Evolutionary conservation across 1,140 invertebrate genomes (phyloP).

Genomic region (Conus betulinus): DNA sequence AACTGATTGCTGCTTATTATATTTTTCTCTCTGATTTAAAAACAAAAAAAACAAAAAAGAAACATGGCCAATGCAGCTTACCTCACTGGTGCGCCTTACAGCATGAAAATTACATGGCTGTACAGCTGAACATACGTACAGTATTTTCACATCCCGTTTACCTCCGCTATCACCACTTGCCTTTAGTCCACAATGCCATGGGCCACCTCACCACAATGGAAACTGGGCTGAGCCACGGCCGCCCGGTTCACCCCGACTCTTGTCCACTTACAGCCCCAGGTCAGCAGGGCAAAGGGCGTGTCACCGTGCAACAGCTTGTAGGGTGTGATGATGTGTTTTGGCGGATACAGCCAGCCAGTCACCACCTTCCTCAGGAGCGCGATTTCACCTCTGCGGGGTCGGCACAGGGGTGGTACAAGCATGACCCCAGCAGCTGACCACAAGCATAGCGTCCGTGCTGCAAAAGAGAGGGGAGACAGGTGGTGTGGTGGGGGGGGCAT

Average conservation of each 20-base stretch:
- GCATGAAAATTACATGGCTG: no score
- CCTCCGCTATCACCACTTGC: no score
- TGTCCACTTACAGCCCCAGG: constrained; percentile 52
- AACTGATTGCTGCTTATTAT: no score
- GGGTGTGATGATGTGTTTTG: constrained; percentile 89
- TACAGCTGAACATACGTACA: no score
- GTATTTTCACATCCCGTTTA: no score
- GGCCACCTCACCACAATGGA: constrained; percentile 45
- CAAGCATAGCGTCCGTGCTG: no score
- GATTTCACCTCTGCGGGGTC: constrained; percentile 81
- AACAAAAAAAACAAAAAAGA: no score
- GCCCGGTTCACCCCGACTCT: constrained; percentile 34
- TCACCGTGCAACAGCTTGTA: constrained; percentile 73
- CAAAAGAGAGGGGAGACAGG: not conserved
- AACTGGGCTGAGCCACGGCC: constrained; percentile 36
- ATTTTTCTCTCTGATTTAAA: no score
- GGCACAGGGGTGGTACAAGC: constrained; percentile 92
- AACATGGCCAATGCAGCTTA: no score
- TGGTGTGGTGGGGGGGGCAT: no score
- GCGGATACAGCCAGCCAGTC: constrained; percentile 83
- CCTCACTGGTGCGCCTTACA: no score
- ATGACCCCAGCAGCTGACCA: constrained; percentile 88
- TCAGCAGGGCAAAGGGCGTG: constrained; percentile 53
- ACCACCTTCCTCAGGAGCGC: constrained; percentile 82
- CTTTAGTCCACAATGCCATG: no score